Conservation (phyloP, 2,888 invertebrate species). For the Cremastinae sp. region DNA sequence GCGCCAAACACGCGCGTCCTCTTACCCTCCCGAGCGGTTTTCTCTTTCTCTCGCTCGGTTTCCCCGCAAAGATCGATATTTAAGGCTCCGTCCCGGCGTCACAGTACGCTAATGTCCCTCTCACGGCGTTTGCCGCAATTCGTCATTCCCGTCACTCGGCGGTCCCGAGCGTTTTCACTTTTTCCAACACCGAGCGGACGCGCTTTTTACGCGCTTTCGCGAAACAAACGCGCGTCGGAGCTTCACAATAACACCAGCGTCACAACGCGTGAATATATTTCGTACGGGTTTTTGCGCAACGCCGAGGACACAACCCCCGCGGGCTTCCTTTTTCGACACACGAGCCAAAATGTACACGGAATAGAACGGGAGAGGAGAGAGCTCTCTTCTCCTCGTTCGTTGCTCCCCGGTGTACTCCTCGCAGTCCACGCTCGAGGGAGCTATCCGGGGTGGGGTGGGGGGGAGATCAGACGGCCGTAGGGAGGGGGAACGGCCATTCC, state of each 20-base stretch:
- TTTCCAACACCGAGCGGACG: not conserved
- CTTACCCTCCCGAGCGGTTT: slow-evolving; percentile 35
- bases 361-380: slow-evolving; percentile 1
- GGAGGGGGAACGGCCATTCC: slow-evolving; percentile 4
- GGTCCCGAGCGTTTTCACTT: no score
- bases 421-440: slow-evolving; percentile 34
- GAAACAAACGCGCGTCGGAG: not conserved
- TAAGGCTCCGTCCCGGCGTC: slow-evolving; percentile 73
- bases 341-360: slow-evolving; percentile 1
- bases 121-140: slow-evolving; percentile 52
- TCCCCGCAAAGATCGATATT: slow-evolving; percentile 75
- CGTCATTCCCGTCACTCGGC: slow-evolving; percentile 39
- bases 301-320: slow-evolving; percentile 16
- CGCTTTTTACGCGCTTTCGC: not conserved
- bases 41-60: slow-evolving; percentile 62
- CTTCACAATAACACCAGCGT: no score
- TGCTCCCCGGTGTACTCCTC: slow-evolving; percentile 52
- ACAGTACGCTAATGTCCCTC: slow-evolving; percentile 67
- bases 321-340: slow-evolving; percentile 33
- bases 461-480: not conserved
- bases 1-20: slow-evolving; percentile 54
- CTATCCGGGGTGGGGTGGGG: slow-evolving; percentile 2
- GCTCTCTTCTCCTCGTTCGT: slow-evolving; percentile 49
- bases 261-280: no score
- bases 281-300: slow-evolving; percentile 16